Evolutionary conservation across 2,797 vertebrate genomes (phyloP).

Genomic region (Cyclopterus lumpus): DNA sequence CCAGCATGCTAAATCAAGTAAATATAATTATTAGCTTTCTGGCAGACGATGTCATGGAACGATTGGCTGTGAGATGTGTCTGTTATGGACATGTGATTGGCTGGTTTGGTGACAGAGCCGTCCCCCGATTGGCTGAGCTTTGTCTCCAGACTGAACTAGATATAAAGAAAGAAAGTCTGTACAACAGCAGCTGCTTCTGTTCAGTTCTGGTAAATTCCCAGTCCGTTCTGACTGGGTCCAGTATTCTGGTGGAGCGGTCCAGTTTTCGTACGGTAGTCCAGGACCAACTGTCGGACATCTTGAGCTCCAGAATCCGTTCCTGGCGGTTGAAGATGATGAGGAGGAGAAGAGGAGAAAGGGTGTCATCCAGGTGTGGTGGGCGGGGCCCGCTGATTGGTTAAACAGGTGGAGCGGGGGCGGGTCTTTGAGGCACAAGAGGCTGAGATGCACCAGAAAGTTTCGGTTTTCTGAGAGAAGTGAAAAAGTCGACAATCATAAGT

Average conservation of each 20-base stretch:
- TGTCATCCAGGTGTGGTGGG: conserved; percentile 10
- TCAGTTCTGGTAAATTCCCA: conserved; percentile 4
- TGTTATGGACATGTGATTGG: conserved; percentile 31
- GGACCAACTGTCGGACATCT: background rate
- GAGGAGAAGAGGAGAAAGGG: background rate
- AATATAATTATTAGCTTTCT: background rate
- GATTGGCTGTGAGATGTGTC: too few relatives aligned
- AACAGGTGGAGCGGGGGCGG: conserved; percentile 81
- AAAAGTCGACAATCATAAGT: background rate
- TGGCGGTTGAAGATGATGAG: conserved; percentile 18
- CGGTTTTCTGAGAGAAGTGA: conserved; percentile 70
- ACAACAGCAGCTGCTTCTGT: conserved; percentile 13
- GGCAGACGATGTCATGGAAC: background rate
- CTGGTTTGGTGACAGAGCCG: conserved; percentile 36
- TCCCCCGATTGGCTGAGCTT: background rate
- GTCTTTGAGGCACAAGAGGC: conserved; percentile 84
- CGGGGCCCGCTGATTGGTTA: conserved; percentile 62
- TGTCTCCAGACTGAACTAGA: conserved; percentile 5
- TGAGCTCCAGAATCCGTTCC: conserved; percentile 1
- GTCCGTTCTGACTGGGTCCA: background rate
- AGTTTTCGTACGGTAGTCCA: background rate
- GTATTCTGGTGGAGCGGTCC: background rate
- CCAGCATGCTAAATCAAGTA: background rate
- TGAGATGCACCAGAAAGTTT: conserved; percentile 74
- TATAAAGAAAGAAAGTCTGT: background rate